A percentile compares a stretch with the other conserved stretches of the same genome.
Evolutionary conservation across 2,888 invertebrate species (phyloP).

Genomic region (Pyrocoelia pectoralis): DNA sequence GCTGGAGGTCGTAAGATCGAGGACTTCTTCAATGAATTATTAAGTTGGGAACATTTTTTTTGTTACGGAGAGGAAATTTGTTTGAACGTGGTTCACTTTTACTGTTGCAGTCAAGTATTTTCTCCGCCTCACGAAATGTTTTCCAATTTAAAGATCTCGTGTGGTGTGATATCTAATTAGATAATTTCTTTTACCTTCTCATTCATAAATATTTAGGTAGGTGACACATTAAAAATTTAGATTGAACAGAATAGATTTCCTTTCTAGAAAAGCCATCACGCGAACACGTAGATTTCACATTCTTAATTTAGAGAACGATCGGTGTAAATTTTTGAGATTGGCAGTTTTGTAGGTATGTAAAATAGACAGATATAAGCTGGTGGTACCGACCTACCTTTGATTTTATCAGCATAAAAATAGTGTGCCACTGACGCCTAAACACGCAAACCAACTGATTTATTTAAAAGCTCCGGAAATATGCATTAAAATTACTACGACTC

Average conservation of each 20-base stretch:
- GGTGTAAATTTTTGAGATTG: conserved; percentile 25
- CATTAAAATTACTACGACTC: conserved; percentile 31
- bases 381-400: conserved; percentile 28
- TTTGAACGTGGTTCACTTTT: too few relatives aligned
- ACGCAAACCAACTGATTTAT: conserved; percentile 31
- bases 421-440: conserved; percentile 16
- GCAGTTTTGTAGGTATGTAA: conserved; percentile 18
- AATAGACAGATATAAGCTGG: conserved; percentile 25
- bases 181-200: too few relatives aligned
- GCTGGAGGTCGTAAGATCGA: too few relatives aligned
- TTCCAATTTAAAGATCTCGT: too few relatives aligned
- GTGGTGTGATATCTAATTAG: too few relatives aligned
- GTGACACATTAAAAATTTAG: not conserved
- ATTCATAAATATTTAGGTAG: too few relatives aligned
- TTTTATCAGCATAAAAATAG: conserved; percentile 29
- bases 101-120: too few relatives aligned
- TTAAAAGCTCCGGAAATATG: conserved; percentile 16
- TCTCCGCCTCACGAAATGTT: too few relatives aligned
- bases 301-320: conserved; percentile 16
- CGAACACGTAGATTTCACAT: conserved; percentile 3
- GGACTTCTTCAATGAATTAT: too few relatives aligned
- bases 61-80: too few relatives aligned
- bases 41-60: too few relatives aligned
- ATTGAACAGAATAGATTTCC: conserved; percentile 4
- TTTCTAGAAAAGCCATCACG: not conserved